These are phyloP conservation scores for Nomada ruficornis DNA, from an alignment of 2,888 invertebrate genomes.

Conservation along the genomic window DNA sequence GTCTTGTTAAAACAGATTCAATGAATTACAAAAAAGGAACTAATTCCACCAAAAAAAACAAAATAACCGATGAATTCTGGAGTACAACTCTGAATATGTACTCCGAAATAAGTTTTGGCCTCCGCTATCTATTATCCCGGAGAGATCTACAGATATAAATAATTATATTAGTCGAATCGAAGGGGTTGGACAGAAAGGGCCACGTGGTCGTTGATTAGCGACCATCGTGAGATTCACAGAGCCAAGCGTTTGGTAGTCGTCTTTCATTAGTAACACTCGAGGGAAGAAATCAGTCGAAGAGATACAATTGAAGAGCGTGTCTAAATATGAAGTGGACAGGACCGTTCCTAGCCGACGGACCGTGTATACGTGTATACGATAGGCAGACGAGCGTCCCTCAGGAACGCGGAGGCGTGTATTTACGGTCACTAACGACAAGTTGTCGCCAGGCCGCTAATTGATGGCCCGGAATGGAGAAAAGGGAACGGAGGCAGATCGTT, in stretches of 20 bases:
- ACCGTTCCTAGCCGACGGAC: slow-evolving; percentile 12
- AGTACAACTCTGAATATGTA: too few relatives aligned
- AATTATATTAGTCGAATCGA: too few relatives aligned
- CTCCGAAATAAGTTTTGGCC: too few relatives aligned
- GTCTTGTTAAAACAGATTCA: slow-evolving; percentile 1
- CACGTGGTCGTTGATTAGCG: not conserved
- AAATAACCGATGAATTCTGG: too few relatives aligned
- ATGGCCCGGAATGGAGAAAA: slow-evolving; percentile 47
- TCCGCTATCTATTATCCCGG: too few relatives aligned
- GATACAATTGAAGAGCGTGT: slow-evolving; percentile 10
- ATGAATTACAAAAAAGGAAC: too few relatives aligned
- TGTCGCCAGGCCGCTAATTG: slow-evolving; percentile 67
- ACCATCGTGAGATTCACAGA: not conserved
- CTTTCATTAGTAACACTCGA: slow-evolving; percentile 5
- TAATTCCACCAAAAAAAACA: too few relatives aligned
- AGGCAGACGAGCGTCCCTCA: not conserved
- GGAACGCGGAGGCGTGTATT: slow-evolving; percentile 52
- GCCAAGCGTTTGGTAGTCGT: not conserved
- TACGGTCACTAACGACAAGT: slow-evolving; percentile 60
- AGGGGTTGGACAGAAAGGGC: not conserved
- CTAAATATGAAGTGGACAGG: slow-evolving; percentile 29
- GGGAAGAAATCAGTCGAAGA: not conserved
- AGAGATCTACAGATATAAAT: too few relatives aligned
- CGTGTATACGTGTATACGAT: not conserved
- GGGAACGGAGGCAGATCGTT: slow-evolving; percentile 30